Percentiles rank a stretch among this genome's conserved stretches.
phyloP scores from a whole-genome alignment of 2,113 vertebrate genomes.

The Sula dactylatra region DNA sequence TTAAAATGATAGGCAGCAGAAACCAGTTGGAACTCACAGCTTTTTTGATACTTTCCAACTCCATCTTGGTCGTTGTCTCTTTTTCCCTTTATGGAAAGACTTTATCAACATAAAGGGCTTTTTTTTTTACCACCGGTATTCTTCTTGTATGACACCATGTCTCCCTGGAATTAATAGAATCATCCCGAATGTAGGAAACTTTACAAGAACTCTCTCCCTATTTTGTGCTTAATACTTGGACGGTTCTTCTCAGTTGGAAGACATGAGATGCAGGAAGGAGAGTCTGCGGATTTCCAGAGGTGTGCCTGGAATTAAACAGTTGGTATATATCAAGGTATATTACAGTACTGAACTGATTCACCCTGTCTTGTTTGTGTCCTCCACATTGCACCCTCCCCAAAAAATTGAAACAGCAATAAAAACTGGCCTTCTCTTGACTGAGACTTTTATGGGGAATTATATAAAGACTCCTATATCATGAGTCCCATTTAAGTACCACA shows the following conservation, averaged over 20 bases:
- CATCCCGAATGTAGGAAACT: neutral
- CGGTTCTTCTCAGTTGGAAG: neutral
- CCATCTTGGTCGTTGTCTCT: neutral
- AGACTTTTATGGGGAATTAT: neutral
- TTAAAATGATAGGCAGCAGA: neutral
- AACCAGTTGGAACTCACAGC: neutral
- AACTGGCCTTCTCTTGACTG: neutral
- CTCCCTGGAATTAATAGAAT: neutral
- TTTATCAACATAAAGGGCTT: neutral
- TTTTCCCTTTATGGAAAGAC: neutral
- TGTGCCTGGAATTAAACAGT: neutral
- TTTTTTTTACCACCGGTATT: neutral
- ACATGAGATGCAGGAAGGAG: neutral
- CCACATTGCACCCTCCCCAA: neutral
- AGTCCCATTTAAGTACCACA: neutral
- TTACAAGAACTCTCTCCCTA: neutral
- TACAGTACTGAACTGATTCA: neutral
- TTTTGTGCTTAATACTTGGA: neutral
- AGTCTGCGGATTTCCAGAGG: neutral
- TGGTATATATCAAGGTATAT: neutral
- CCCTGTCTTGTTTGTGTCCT: neutral
- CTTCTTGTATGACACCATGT: neutral
- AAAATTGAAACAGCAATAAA: neutral
- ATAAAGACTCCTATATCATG: neutral
- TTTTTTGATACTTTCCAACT: neutral